Base-by-base conservation (phyloP, 2,888 invertebrate species). In the Anthoptus insignis region DNA sequence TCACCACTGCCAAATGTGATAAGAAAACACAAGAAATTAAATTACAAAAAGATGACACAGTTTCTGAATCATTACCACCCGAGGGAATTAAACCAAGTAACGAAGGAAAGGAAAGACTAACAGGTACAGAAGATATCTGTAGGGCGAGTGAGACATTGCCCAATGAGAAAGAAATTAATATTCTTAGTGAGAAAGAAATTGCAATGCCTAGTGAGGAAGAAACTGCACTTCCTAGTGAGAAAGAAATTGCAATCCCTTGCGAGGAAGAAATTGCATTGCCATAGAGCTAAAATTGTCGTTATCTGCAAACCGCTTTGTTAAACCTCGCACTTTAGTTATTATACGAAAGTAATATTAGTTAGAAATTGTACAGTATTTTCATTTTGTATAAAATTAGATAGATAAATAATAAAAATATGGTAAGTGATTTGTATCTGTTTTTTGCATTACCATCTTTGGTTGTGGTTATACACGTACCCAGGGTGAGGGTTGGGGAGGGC, bases 361-460 rank as follows among this genome's bases (percentile, higher is more conserved):
- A 66, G 34, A 24, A 61, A 54, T 37, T 67, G 65, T 67, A 69
- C 67, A 68, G 63, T 65, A 64, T 63, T 47, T 39, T 34, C n/a
- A 19, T 65, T 64, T 50, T 66, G 22, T 50, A 50, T 67, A 66
- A 47, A 52, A 27, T 24, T 70, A 67, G 53, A 37, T 64, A 67
- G 59, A 34, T 56, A 66, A 65, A 47, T 57, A 65, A 65, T 57
- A 65, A 54, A 63, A 32, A 42, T 27, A 37, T 58, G 29, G 19
- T 29, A 58, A 29, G 29, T 32, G 6, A 32, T 9, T 52, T 29
- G 29, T 29, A 14, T 52, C 29, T 19, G 14, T 16, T 16, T 34
- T 16, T 29, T 27, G n/a, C n/a, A n/a, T n/a, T n/a, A n/a, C n/a
- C n/a, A n/a, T n/a, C n/a, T n/a, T n/a, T n/a, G n/a, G n/a, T n/a